A percentile compares a stretch with the other conserved stretches of the same genome.
These are phyloP conservation scores for Hydriomena furcata DNA, from an alignment of 2,888 invertebrate genomes.

Conservation along the genomic window DNA sequence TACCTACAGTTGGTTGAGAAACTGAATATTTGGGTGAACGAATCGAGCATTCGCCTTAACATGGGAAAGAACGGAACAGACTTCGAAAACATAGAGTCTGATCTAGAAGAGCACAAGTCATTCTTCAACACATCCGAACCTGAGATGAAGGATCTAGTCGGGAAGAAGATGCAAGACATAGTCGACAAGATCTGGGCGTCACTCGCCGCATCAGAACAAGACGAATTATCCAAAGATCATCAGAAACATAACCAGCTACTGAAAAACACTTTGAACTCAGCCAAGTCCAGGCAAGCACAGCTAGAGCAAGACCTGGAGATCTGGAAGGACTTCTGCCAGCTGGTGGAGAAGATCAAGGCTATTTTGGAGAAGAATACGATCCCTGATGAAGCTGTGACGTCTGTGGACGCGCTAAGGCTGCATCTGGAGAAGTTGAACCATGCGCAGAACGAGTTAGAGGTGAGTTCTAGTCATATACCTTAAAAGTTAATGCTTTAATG, in stretches of 20 bases:
- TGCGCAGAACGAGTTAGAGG: constrained; percentile 89
- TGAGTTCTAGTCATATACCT: constrained; percentile 69
- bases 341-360: constrained; percentile 89
- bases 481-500: too few species aligned
- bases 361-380: constrained; percentile 90
- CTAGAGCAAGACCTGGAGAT: constrained; percentile 92
- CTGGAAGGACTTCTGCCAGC: constrained; percentile 93
- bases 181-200: constrained; percentile 96
- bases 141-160: constrained; percentile 90
- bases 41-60: constrained; percentile 90
- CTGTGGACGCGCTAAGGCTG: constrained; percentile 91
- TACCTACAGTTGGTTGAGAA: constrained; percentile 90
- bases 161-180: constrained; percentile 91
- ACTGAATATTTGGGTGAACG: constrained; percentile 92
- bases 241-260: constrained; percentile 91
- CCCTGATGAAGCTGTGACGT: constrained; percentile 90
- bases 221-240: constrained; percentile 91
- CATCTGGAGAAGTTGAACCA: constrained; percentile 92
- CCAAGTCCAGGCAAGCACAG: constrained; percentile 90
- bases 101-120: constrained; percentile 93
- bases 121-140: constrained; percentile 91
- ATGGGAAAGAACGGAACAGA: constrained; percentile 93
- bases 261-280: constrained; percentile 92
- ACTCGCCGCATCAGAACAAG: constrained; percentile 90
- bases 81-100: constrained; percentile 91